Base-by-base conservation (phyloP, 2,888 invertebrate genomes). In the Sipunculus nudus region DNA sequence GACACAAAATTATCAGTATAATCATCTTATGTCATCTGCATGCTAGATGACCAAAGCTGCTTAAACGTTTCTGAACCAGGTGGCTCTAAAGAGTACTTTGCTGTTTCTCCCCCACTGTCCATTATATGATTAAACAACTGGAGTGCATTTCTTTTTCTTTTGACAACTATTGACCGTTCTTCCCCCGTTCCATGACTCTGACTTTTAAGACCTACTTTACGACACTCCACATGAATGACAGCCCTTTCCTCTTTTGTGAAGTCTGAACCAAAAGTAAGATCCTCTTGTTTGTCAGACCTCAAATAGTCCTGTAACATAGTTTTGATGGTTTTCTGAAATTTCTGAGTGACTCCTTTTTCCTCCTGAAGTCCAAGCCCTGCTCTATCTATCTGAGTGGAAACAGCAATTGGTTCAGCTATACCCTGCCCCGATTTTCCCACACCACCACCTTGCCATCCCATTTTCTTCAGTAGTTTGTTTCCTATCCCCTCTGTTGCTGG, bases 391-490 rank as follows among this genome's bases (percentile, higher is more conserved):
- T 80, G 73, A 23, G 47, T 49, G 32, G 61, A 65, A 10, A 71
- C 70, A 26, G 70, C 45, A 0, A 88, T 83, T 26, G 91, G 91
- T 65, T 90, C 89, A 0, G 85, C 86, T 35, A 89, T 88, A 1
- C 91, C 91, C 47, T 87, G 85, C 1, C 82, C 82, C 1, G 86
- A 82, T 1, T 85, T 84, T 0, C 91, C 91, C 2, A 91, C 82
- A 0, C 89, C 89, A 4, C 90, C 90, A 1, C 91, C 91, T 3
- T 85, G 82, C 91, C 91, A 91, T 0, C 91, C 91, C 89, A 91
- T 90, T 57, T 86, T 82, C 38, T 86, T 84, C 86, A 91, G 87
- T 82, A 91, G 73, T 71, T 86, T 87, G 48, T 81, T 86, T 10
- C 88, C 88, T 46, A 88, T 79, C 70, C 87, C 82, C 2, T 84